Evolutionary conservation across 2,888 invertebrate genomes (phyloP), one percentile per base, ranked within the genome.

Genomic region (Chloromyia formosa): DNA sequence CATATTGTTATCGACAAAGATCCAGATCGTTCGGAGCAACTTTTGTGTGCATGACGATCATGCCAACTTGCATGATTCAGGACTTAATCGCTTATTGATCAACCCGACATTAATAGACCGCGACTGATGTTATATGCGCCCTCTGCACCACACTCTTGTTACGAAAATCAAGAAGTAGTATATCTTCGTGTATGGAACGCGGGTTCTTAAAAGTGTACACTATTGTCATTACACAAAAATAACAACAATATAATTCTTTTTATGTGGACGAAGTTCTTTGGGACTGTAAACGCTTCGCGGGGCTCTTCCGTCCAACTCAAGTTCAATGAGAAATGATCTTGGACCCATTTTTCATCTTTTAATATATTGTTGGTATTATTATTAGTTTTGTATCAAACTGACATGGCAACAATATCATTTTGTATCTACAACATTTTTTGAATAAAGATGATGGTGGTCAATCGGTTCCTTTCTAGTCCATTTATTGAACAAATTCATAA

Each of bases 61-160:
- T 56, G 56, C 56, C 42, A 40, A 45, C 74, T 74, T 69, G 69
- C 73, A 75, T 75, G 75, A 75, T 61, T 75, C 75, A 75, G 69
- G 69, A 74, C 53, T 69, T 74, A 62, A 75, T 75, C 75, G 71
- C 61, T 75, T 75, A 75, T 75, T 75, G 75, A 75, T 75, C 75
- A 54, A 49, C 73, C 74, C 71, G 71, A 71, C 71, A 71, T 71
- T 71, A 71, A 71, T 71, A 58, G 56, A 71, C 56, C 71, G 69
- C 45, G 27, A 2, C 27, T 56, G 71, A 71, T 58, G 40, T 71
- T 35, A 35, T 7, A 35, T 35, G 27, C 27, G 35, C 53, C 18
- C 45, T 45, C 22, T 20, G 42, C 68, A 54, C 66, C n/a, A 22
- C 49, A 42, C 22, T 66, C 27, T 35, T 35, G 27, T 35, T 4